A percentile compares a stretch with the other conserved stretches of the same genome.
Conservation (phyloP, 2,113 vertebrate species). For the Danionella cerebrum region DNA sequence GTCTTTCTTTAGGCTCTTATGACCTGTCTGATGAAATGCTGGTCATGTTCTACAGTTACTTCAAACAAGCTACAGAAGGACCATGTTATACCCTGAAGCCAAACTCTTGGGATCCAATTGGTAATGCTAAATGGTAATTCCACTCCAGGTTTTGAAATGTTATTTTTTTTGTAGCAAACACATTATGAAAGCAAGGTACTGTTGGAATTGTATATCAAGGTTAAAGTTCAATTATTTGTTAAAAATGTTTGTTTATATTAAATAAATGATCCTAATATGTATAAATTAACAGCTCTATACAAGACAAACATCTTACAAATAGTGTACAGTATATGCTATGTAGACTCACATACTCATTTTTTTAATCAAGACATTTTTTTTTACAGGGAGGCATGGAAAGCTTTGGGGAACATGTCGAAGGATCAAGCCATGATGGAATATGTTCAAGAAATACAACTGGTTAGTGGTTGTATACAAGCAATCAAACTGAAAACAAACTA, state of each 20-base stretch:
- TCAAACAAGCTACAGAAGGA: slow-evolving; percentile 86
- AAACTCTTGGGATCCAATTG: slow-evolving; percentile 81
- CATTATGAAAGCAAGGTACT: too few relatives aligned
- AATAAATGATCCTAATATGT: too few relatives aligned
- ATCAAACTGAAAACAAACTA: background rate
- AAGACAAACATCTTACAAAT: too few relatives aligned
- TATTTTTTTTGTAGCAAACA: too few relatives aligned
- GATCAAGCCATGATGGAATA: slow-evolving; percentile 95
- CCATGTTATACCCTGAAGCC: slow-evolving; percentile 79
- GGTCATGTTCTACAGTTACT: slow-evolving; percentile 90
- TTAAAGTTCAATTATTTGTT: too few relatives aligned
- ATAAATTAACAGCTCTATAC: too few relatives aligned
- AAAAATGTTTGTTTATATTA: too few relatives aligned
- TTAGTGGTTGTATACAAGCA: slow-evolving; percentile 45
- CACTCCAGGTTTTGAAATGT: background rate
- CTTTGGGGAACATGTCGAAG: slow-evolving; percentile 86
- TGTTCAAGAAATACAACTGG: slow-evolving; percentile 94
- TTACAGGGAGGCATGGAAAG: slow-evolving; percentile 88
- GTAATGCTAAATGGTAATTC: slow-evolving; percentile 86
- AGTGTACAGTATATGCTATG: too few relatives aligned
- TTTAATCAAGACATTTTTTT: too few relatives aligned
- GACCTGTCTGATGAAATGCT: slow-evolving; percentile 92
- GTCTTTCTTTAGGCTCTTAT: slow-evolving; percentile 71
- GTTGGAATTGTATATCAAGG: too few relatives aligned
- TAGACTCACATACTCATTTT: background rate